Evolutionary conservation across 2,888 invertebrate genomes (phyloP), one percentile per base, ranked within the genome.

Genomic region (Adineta ricciae): DNA sequence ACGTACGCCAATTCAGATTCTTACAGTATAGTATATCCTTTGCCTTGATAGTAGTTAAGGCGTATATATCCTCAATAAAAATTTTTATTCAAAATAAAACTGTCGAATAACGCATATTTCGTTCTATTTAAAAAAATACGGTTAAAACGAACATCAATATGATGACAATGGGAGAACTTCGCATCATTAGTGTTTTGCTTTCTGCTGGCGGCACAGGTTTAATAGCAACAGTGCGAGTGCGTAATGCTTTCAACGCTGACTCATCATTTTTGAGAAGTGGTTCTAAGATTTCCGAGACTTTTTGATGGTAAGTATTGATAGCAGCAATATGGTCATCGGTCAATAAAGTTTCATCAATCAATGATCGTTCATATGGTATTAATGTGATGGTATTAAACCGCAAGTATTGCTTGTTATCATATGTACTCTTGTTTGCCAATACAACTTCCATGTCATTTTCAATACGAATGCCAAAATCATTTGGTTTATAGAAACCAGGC

Each of bases 401-500:
- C 32, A 86, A n/a, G 38, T 50, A 86, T 54, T 38, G 32, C 56
- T 24, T 32, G 32, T 36, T n/a, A 16, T 52, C 52, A 54, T 84
- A 82, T 24, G 84, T 46, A 41, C 82, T 84, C 46, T 84, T 73
- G 14, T 84, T 56, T 8, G 84, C 50, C 19, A 46, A 24, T 11
- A 86, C 83, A 49, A 64, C 49, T 64, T 83, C 86, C 11, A 86
- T 84, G 50, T 84, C 86, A 36, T 84, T 96, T 89, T 97, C 97
- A 84, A 97, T 93, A 16, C 97, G 92, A 83, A 96, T 94, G 0
- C 97, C 97, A 91, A 94, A 97, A 88, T 94, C 92, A 0, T 94
- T 95, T 87, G 95, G 94, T 89, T 96, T 94, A 90, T 97, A 97
- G 91, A 93, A 97, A 0, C 97, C 97, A 0, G 97, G 97, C 85